A percentile compares a stretch with the other conserved stretches of the same genome.
These are phyloP conservation scores for Lonchura striata DNA, from an alignment of 2,113 vertebrate genomes.

Conservation along the genomic window DNA sequence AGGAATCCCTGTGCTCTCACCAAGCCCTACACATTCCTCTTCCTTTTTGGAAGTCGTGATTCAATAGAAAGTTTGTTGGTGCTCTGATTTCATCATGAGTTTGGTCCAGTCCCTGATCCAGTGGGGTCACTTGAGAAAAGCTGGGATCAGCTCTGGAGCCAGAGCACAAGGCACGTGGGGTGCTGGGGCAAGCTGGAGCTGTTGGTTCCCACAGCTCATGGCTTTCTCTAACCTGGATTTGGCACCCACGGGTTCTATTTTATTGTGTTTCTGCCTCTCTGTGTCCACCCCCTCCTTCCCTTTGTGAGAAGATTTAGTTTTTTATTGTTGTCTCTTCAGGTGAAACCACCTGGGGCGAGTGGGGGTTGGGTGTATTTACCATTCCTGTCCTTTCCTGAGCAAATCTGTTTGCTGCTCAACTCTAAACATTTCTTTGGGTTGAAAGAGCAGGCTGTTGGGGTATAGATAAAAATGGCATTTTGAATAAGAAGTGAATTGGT, in stretches of 20 bases:
- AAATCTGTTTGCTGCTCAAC: not conserved
- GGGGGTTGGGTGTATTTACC: not conserved
- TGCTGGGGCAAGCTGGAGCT: not conserved
- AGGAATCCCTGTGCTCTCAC: rapidly evolving
- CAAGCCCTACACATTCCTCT: too few relatives aligned
- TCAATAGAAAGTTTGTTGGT: too few relatives aligned
- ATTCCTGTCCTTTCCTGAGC: not conserved
- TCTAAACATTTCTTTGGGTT: not conserved
- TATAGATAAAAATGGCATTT: not conserved
- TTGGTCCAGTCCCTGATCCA: not conserved
- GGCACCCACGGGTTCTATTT: not conserved
- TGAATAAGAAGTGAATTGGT: not conserved
- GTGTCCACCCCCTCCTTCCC: not conserved
- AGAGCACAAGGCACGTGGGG: rapidly evolving
- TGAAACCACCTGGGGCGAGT: not conserved
- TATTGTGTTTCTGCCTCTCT: not conserved
- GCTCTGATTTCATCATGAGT: not conserved
- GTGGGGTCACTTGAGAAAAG: not conserved
- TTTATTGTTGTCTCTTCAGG: not conserved
- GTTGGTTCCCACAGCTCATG: not conserved
- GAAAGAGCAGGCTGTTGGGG: not conserved
- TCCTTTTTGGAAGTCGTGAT: not conserved
- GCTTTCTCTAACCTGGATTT: not conserved
- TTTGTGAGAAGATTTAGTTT: not conserved
- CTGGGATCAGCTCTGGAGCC: not conserved